These are phyloP conservation scores for Nothocercus nigrocapillus DNA, from an alignment of 2,113 vertebrate species.

Conservation along the genomic window DNA sequence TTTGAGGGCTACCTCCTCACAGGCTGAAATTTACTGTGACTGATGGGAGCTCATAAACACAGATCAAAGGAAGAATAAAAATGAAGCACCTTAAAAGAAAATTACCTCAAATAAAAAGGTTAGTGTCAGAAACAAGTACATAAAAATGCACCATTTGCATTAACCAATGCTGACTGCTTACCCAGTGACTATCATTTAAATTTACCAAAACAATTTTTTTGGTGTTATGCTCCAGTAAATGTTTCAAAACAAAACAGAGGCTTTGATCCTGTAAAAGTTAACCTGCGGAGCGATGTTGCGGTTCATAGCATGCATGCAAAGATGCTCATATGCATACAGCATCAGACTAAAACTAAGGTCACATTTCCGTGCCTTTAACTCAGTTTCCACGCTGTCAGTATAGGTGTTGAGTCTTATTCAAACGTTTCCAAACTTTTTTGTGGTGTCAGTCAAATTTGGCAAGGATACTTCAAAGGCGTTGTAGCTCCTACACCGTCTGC, in stretches of 20 bases:
- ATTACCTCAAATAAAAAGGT: slow-evolving; percentile 44
- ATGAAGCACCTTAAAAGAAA: slow-evolving; percentile 27
- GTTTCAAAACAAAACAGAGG: not conserved
- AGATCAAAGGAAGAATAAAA: slow-evolving; percentile 54
- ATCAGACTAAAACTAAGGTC: not conserved
- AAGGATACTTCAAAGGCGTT: not conserved
- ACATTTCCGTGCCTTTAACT: not conserved
- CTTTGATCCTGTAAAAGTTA: not conserved
- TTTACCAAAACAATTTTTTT: not conserved
- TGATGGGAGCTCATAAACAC: slow-evolving; percentile 47
- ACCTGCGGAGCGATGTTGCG: not conserved
- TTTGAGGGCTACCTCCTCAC: slow-evolving; percentile 2
- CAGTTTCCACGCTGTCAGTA: not conserved
- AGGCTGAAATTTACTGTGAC: slow-evolving; percentile 35
- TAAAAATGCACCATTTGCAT: not conserved
- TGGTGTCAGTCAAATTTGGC: not conserved
- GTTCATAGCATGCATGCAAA: not conserved
- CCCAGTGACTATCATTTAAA: not conserved
- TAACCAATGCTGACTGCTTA: not conserved
- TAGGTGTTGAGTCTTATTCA: not conserved
- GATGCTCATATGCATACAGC: not conserved
- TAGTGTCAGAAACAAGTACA: slow-evolving; percentile 32
- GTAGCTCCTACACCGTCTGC: not conserved
- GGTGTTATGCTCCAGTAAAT: not conserved
- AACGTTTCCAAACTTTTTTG: not conserved